Conservation (phyloP, 2,888 invertebrate species). For the Hirtodrosophila trivittata region DNA sequence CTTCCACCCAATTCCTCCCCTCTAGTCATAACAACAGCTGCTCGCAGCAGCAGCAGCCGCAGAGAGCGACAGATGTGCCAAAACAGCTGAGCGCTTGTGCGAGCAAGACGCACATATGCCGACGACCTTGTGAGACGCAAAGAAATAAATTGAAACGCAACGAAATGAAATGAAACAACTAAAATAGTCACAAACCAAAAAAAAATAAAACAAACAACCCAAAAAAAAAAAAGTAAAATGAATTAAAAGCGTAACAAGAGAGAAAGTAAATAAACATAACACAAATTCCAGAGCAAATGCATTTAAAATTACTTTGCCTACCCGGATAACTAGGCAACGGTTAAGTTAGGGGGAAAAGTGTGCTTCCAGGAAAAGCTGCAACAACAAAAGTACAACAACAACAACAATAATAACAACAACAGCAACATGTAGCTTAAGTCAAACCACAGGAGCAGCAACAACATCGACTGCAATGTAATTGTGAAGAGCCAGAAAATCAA, state of each 20-base stretch:
- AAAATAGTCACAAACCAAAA: conserved; percentile 23
- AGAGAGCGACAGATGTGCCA: conserved; percentile 48
- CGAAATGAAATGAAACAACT: conserved; percentile 35
- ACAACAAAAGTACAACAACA: conserved; percentile 13
- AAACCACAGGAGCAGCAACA: conserved; percentile 27
- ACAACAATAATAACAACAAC: conserved; percentile 11
- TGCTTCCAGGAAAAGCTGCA: conserved; percentile 2
- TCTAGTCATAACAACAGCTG: conserved; percentile 52
- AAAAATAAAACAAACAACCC: conserved; percentile 3
- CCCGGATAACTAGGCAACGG: conserved; percentile 39
- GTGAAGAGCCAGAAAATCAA: conserved; percentile 8
- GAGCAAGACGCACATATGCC: conserved; percentile 41
- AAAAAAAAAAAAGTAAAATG: background rate
- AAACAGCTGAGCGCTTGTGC: conserved; percentile 52
- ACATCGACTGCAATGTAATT: conserved; percentile 36
- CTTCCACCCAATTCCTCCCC: background rate
- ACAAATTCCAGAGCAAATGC: background rate
- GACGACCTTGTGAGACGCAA: conserved; percentile 56
- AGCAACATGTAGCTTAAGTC: conserved; percentile 30
- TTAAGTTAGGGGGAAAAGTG: conserved; percentile 2
- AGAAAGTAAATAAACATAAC: background rate
- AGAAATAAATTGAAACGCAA: conserved; percentile 30
- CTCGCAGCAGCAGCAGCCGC: conserved; percentile 38
- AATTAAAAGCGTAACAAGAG: background rate
- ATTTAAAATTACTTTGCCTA: conserved; percentile 16